Evolutionary conservation across 2,888 invertebrate genomes (phyloP).

Genomic region (Villa cingulata): DNA sequence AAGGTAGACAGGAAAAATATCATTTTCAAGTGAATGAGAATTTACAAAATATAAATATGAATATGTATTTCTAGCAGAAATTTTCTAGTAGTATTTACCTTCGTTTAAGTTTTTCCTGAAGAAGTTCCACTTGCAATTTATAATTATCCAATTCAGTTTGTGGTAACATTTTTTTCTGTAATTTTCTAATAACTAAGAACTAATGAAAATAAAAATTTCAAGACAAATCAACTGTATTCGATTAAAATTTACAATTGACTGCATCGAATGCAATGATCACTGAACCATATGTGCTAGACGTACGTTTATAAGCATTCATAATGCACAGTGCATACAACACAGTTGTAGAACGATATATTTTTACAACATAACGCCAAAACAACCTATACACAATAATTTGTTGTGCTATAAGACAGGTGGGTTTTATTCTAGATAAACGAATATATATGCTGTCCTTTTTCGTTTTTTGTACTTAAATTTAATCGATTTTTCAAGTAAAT

Average conservation of each 20-base stretch:
- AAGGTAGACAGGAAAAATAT: too few species aligned
- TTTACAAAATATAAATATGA: too few species aligned
- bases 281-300: too few species aligned
- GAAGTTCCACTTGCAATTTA: constrained; percentile 33
- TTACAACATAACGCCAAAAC: neutral
- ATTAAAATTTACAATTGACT: constrained; percentile 2
- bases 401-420: neutral
- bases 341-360: neutral
- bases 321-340: too few species aligned
- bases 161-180: constrained; percentile 30
- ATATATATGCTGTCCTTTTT: too few species aligned
- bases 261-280: neutral
- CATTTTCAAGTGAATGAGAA: too few species aligned
- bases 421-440: neutral
- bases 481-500: too few species aligned
- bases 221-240: neutral
- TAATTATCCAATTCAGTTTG: constrained; percentile 35
- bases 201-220: neutral
- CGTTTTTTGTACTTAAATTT: too few species aligned
- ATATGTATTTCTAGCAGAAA: too few species aligned
- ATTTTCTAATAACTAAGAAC: constrained; percentile 4
- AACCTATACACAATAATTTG: too few species aligned
- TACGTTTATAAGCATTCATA: too few species aligned
- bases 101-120: constrained; percentile 32
- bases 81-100: too few species aligned